Percentiles rank a stretch among this genome's conserved stretches.
Conservation (phyloP, 2,888 invertebrate genomes). For the Scelioninae gen. 2 region DNA sequence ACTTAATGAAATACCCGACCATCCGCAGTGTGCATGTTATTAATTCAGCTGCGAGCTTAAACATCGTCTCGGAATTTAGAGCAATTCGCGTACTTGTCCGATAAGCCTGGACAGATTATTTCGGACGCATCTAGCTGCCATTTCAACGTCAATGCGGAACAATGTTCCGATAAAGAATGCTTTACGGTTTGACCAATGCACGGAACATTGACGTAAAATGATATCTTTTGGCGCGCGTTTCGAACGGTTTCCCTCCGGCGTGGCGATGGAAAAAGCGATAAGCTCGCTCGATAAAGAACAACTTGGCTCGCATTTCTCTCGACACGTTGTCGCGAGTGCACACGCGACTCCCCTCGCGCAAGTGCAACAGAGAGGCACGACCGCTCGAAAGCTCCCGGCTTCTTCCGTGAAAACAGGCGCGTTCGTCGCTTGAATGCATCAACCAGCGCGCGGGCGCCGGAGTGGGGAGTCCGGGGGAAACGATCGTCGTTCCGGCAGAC, state of each 20-base stretch:
- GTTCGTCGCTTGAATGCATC: conserved; percentile 44
- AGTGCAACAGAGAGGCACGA: conserved; percentile 38
- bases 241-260: conserved; percentile 19
- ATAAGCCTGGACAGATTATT: conserved; percentile 24
- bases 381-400: conserved; percentile 32
- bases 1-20: too few species aligned
- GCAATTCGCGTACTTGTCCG: conserved; percentile 17
- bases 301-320: conserved; percentile 44
- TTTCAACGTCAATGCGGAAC: conserved; percentile 39
- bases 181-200: conserved; percentile 15
- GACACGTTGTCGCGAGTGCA: conserved; percentile 40
- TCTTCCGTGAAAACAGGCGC: conserved; percentile 47
- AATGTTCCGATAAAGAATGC: conserved; percentile 17
- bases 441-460: conserved; percentile 30
- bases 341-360: conserved; percentile 15
- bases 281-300: conserved; percentile 46
- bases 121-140: conserved; percentile 29
- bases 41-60: conserved; percentile 27
- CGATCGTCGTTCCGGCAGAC: conserved; percentile 43
- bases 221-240: conserved; percentile 28
- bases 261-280: conserved; percentile 38
- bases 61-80: conserved; percentile 21
- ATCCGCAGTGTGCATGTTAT: conserved; percentile 6
- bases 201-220: conserved; percentile 46
- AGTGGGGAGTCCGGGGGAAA: conserved; percentile 43